These are phyloP conservation scores for Tragelaphus buxtoni DNA, from an alignment of 2,113 vertebrate genomes.

Conservation along the genomic window DNA sequence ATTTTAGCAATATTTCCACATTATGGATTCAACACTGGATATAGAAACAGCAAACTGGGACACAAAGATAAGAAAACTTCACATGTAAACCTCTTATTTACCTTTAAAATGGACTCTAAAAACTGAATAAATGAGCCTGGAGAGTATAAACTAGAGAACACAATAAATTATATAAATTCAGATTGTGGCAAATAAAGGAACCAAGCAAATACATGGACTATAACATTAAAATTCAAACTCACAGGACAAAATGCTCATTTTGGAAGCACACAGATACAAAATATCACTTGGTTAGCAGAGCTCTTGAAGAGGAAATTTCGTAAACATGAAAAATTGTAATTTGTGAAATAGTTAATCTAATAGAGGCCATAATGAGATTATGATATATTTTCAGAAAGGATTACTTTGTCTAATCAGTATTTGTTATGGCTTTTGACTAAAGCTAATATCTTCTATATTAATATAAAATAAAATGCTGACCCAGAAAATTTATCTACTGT, in stretches of 20 bases:
- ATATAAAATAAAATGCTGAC: not conserved
- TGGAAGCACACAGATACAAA: not conserved
- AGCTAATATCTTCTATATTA: not conserved
- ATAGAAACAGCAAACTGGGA: not conserved
- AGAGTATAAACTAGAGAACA: not conserved
- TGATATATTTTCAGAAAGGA: not conserved
- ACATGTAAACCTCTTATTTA: not conserved
- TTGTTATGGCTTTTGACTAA: not conserved
- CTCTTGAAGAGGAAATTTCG: not conserved
- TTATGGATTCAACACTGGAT: not conserved
- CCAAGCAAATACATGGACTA: not conserved
- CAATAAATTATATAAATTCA: not conserved
- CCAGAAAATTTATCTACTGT: not conserved
- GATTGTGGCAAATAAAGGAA: not conserved
- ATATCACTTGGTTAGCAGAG: not conserved
- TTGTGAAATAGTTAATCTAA: not conserved
- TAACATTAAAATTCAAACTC: not conserved
- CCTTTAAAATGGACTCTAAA: not conserved
- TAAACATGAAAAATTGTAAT: not conserved
- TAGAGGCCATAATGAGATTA: not conserved
- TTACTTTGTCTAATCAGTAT: not conserved
- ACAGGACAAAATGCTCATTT: not conserved
- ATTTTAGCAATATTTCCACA: not conserved
- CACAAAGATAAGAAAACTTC: not conserved
- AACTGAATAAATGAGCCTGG: not conserved